Evolutionary conservation across 1,140 invertebrate genomes (phyloP), one percentile per base, ranked within the genome.

Genomic region (Drosophila ambigua): DNA sequence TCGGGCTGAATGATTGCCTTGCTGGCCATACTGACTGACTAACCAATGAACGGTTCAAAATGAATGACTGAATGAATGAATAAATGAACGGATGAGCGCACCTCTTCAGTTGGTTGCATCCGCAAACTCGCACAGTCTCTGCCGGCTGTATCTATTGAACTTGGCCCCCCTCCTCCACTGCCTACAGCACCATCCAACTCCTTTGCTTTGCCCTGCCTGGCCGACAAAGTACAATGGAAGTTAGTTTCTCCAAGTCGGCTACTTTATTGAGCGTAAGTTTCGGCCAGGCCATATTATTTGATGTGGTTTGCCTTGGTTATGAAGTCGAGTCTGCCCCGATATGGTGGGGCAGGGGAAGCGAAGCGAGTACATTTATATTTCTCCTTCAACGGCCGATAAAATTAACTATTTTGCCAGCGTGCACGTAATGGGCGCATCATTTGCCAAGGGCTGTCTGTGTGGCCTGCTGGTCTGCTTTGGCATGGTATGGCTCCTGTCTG

Each of bases 31-130:
- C 83, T 88, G 83, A 87, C 83, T 87, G 83, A 87, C 83, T 87
- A 87, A 88, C 83, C 83, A 87, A 87, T 87, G 79, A 87, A 79
- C 83, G 78, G 62, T 80, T 76, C 69, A 63, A 71, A 87, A 87
- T 87, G 82, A 87, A 87, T 87, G 82, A 88, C 79, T 88, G 82
- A 88, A 87, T 87, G 83, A 88, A 85, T 88, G 82, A 87, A 87
- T 87, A 87, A 87, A 79, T 88, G 82, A 88, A 88, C 82, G 82
- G 82, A 83, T 87, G 82, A 87, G 79, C 83, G 83, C 79, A 68
- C 68, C 72, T 88, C 84, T 76, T 77, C 83, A 88, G 83, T 83
- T 83, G 83, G 83, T 68, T 88, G 83, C 83, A 88, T 88, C 72
- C 83, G 79, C 83, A 88, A 88, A 79, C 83, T 88, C 65, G 58